Conservation (phyloP, 2,113 vertebrate species). For the Sylvietta virens region DNA sequence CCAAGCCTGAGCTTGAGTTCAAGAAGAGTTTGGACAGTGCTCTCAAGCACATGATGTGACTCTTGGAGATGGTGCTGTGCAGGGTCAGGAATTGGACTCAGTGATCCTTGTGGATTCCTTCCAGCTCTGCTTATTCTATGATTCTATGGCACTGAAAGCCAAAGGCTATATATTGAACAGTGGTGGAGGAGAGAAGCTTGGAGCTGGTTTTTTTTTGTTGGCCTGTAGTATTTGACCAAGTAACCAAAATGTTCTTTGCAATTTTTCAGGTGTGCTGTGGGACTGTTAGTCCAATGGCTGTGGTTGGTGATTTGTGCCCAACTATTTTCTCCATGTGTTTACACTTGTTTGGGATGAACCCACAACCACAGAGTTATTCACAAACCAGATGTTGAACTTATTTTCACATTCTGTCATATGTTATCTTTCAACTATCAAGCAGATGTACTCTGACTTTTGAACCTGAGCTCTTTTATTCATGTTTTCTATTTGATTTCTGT, state of each 20-base stretch:
- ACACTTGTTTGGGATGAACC: neutral
- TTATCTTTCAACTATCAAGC: neutral
- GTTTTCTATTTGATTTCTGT: constrained; percentile 5
- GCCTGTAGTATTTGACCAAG: neutral
- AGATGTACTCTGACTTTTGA: constrained; percentile 8
- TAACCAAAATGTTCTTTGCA: neutral
- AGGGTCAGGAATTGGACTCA: fast-evolving
- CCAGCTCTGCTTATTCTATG: neutral
- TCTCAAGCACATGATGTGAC: neutral
- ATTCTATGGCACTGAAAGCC: neutral
- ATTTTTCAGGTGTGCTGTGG: neutral
- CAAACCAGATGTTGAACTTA: neutral
- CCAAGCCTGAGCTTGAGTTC: neutral
- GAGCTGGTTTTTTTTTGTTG: neutral
- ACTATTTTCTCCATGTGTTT: neutral
- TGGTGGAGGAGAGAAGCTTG: neutral
- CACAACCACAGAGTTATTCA: neutral
- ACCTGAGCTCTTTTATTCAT: neutral
- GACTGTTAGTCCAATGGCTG: neutral
- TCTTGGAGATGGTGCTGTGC: neutral
- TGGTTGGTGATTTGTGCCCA: neutral
- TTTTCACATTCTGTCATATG: neutral
- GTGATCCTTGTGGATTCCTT: neutral
- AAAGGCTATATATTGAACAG: neutral
- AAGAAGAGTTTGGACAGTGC: neutral